Evolutionary conservation across 2,888 invertebrate species (phyloP).

Genomic region (Perizoma flavofasciatum): DNA sequence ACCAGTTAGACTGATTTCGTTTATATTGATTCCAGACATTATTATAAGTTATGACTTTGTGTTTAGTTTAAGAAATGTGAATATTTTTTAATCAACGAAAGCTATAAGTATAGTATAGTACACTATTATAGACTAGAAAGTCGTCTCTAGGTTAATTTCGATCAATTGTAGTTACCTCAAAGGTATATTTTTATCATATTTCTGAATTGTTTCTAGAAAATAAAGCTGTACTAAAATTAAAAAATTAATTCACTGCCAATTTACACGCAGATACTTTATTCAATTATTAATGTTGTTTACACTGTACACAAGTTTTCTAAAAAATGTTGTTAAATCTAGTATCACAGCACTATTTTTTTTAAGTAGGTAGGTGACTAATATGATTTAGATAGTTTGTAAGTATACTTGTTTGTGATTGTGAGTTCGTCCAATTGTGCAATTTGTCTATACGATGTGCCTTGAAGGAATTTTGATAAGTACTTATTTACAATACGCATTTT

Average conservation of each 20-base stretch:
- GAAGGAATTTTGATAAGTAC: slow-evolving; percentile 52
- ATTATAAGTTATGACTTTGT: not conserved
- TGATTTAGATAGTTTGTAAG: slow-evolving; percentile 21
- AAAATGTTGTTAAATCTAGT: too few relatives aligned
- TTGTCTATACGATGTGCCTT: slow-evolving; percentile 53
- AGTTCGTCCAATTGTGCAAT: slow-evolving; percentile 74
- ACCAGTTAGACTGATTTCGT: slow-evolving; percentile 34
- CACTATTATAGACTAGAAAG: slow-evolving; percentile 3
- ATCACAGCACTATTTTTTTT: too few relatives aligned
- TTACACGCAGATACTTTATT: too few relatives aligned
- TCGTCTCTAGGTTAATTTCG: slow-evolving; percentile 24
- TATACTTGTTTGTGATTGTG: slow-evolving; percentile 68
- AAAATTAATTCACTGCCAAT: slow-evolving; percentile 10
- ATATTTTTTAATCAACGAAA: slow-evolving; percentile 27
- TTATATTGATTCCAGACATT: slow-evolving; percentile 8
- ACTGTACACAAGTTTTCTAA: too few relatives aligned
- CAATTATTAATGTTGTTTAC: too few relatives aligned
- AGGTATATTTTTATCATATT: slow-evolving; percentile 13
- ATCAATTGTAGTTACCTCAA: slow-evolving; percentile 31
- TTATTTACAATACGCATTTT: slow-evolving; percentile 46
- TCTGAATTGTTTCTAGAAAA: not conserved
- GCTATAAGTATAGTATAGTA: not conserved
- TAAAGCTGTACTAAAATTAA: not conserved
- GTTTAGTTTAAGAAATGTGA: slow-evolving; percentile 8
- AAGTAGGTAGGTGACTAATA: not conserved